Evolutionary conservation across 2,888 invertebrate genomes (phyloP).

Genomic region (Drosophila fulvimacula): DNA sequence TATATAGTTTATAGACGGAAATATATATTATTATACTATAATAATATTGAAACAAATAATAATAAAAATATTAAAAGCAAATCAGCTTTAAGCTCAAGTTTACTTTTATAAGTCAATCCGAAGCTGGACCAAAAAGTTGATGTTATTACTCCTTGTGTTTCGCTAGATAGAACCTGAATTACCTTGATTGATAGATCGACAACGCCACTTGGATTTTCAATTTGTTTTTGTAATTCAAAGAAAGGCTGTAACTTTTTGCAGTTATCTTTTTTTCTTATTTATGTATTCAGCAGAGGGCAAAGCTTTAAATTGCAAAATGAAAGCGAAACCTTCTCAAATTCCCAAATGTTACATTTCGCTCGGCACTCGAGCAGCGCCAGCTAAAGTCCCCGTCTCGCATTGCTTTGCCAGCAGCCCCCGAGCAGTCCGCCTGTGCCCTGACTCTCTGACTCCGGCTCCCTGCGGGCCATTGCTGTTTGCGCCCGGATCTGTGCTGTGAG

Average conservation of each 20-base stretch:
- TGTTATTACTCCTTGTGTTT: background rate
- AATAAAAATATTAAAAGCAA: background rate
- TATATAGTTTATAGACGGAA: background rate
- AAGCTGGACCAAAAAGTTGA: no score
- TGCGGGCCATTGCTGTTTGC: constrained; percentile 46
- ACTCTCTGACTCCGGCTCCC: constrained; percentile 42
- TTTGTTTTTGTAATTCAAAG: background rate
- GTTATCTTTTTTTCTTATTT: constrained; percentile 1
- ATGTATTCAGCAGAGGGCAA: constrained; percentile 7
- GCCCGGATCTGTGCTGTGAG: constrained; percentile 35
- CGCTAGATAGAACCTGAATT: background rate
- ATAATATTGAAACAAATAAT: no score
- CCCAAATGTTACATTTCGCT: constrained; percentile 68
- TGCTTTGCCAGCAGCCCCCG: constrained; percentile 48
- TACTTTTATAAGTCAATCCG: no score
- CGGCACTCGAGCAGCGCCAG: constrained; percentile 32
- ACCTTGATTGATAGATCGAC: background rate
- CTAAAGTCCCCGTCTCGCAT: constrained; percentile 32
- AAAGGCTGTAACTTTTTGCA: background rate
- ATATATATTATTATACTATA: background rate
- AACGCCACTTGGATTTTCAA: background rate
- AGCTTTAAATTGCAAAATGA: constrained; percentile 63
- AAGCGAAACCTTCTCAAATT: constrained; percentile 69
- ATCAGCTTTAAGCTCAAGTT: no score
- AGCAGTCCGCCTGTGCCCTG: constrained; percentile 20